Base-by-base conservation (phyloP, 2,888 invertebrate genomes). In the Ophonus ardosiacus region DNA sequence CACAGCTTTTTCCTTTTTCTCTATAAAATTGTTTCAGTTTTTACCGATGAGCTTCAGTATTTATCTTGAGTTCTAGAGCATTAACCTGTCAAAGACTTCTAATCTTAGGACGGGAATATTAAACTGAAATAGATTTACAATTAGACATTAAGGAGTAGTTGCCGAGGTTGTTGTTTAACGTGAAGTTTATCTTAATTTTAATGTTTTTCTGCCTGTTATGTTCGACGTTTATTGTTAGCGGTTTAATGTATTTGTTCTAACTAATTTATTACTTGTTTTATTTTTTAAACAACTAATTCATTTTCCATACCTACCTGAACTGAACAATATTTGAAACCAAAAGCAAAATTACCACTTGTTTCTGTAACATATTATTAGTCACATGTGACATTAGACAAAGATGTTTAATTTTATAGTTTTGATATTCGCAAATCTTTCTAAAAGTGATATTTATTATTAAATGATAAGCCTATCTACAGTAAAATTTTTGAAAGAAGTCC, bases 21-120 rank as follows among this genome's bases (percentile, higher is more conserved):
- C 74, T 51, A 74, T 74, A 74, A 74, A 74, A 74, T 74, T 51
- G 21, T 21, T 74, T 56, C 18, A 74, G 51, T 74, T 43, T 74
- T 74, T 51, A 51, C 8, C 10, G 74, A 74, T 74, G 74, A 21
- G 74, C 74, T 74, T 18, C 3, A 43, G 43, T 43, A 13, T 21
- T 40, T 74, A 43, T 74, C 17, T 21, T 15, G 18, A n/a, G 17
- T n/a, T 18, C 15, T 8, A 40, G 17, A 65, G 18, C 68, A 68
- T 68, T 68, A 68, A 68, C 68, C 21, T 68, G 24, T 68, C 17
- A 51, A 74, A 74, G 74, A 13, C 38, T n/a, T 40, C 40, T 71
- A 71, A 13, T 40, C 18, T 13, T 40, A 43, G 8, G 43, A 17
- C 15, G 15, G 5, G 40, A 40, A 17, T 71, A 71, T 71, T 71